A percentile compares a stretch with the other conserved stretches of the same genome.
Conservation (phyloP, 2,113 vertebrate species). For the Dicerorhinus sumatrensis region DNA sequence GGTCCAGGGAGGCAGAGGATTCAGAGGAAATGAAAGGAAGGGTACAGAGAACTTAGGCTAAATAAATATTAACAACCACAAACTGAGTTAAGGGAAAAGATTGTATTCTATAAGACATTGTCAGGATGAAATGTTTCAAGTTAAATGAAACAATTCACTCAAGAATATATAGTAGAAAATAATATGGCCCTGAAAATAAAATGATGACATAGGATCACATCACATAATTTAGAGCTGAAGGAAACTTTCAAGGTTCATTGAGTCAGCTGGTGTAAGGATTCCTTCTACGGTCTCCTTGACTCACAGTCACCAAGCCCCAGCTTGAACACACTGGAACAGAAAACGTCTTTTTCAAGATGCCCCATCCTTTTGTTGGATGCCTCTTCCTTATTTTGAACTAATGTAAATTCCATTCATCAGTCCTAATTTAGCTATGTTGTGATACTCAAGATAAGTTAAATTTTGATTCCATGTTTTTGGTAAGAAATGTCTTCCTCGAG, state of each 20-base stretch:
- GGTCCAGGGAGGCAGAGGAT: constrained; percentile 36
- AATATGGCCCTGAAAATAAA: not conserved
- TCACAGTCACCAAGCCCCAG: not conserved
- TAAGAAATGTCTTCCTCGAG: not conserved
- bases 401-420: not conserved
- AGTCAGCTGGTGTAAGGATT: not conserved
- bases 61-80: constrained; percentile 56
- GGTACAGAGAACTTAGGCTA: constrained; percentile 10
- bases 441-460: not conserved
- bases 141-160: not conserved
- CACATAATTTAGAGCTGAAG: not conserved
- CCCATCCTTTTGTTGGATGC: too few relatives aligned
- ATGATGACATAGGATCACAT: not conserved
- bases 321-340: not conserved
- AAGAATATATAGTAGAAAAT: constrained; percentile 11
- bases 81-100: constrained; percentile 44
- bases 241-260: not conserved
- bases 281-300: not conserved
- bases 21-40: constrained; percentile 26
- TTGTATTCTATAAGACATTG: not conserved
- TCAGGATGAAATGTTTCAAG: constrained; percentile 31
- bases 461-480: not conserved
- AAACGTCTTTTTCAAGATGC: not conserved
- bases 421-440: not conserved
- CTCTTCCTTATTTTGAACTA: not conserved